phyloP scores from a whole-genome alignment of 2,888 invertebrate genomes.

The Brenthis daphne region DNA sequence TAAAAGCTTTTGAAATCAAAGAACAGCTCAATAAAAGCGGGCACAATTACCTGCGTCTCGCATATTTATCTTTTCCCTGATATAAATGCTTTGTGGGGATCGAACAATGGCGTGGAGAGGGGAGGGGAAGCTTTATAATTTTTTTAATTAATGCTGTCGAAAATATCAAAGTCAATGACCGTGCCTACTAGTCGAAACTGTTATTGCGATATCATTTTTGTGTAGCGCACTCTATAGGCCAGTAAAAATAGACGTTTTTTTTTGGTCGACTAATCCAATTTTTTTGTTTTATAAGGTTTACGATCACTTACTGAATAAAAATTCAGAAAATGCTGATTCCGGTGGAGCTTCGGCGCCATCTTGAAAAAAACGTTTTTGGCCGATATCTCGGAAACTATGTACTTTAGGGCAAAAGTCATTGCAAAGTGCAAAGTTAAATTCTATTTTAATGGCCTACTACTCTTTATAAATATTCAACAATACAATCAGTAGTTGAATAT shows the following conservation, averaged over 20 bases:
- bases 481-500: not conserved
- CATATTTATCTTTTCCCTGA: conserved; percentile 78
- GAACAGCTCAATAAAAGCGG: conserved; percentile 75
- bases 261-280: no score
- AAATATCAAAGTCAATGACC: conserved; percentile 81
- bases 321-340: no score
- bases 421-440: no score
- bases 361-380: no score
- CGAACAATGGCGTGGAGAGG: conserved; percentile 61
- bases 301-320: no score
- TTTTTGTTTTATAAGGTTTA: no score
- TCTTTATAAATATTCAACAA: not conserved
- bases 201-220: conserved; percentile 67
- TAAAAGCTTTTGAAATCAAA: conserved; percentile 76
- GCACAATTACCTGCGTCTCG: conserved; percentile 75
- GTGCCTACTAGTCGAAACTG: conserved; percentile 68
- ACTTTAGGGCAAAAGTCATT: no score
- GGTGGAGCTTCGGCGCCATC: no score
- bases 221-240: conserved; percentile 55
- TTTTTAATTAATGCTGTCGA: conserved; percentile 80
- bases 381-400: no score
- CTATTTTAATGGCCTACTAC: no score
- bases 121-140: conserved; percentile 78
- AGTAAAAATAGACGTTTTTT: no score
- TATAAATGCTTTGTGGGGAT: conserved; percentile 71